Evolutionary conservation across 2,888 invertebrate genomes (phyloP).

Genomic region (Isoperla grammatica): DNA sequence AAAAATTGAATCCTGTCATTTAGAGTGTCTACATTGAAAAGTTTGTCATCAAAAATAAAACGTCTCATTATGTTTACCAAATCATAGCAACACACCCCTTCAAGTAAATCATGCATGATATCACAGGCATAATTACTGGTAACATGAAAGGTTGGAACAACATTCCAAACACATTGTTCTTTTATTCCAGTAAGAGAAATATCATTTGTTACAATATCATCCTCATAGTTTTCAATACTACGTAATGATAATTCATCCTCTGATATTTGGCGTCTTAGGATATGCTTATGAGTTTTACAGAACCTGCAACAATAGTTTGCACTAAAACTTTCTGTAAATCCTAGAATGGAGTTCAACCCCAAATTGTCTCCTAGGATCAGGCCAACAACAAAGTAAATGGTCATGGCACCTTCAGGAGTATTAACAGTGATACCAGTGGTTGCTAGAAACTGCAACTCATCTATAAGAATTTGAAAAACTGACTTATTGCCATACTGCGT

Average conservation of each 20-base stretch:
- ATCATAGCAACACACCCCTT: slow-evolving; percentile 33
- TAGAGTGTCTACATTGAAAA: slow-evolving; percentile 28
- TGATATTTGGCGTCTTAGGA: slow-evolving; percentile 25
- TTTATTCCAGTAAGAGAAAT: slow-evolving; percentile 31
- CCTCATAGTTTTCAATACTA: neutral
- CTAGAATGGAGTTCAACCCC: slow-evolving; percentile 28
- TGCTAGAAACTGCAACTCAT: slow-evolving; percentile 27
- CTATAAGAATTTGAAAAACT: slow-evolving; percentile 27
- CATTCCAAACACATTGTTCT: slow-evolving; percentile 24
- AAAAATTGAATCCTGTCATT: neutral
- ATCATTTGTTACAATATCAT: slow-evolving; percentile 16
- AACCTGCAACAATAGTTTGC: slow-evolving; percentile 29
- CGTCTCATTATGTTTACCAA: slow-evolving; percentile 27
- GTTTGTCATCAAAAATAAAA: slow-evolving; percentile 30
- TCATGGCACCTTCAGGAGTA: slow-evolving; percentile 14
- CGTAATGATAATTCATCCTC: slow-evolving; percentile 23
- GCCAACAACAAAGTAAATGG: slow-evolving; percentile 27
- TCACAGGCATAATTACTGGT: slow-evolving; percentile 31
- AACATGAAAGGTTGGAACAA: slow-evolving; percentile 29
- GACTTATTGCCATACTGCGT: slow-evolving; percentile 20
- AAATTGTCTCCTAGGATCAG: slow-evolving; percentile 31
- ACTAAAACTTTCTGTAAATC: slow-evolving; percentile 28
- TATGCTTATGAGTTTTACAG: slow-evolving; percentile 29
- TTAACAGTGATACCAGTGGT: slow-evolving; percentile 22
- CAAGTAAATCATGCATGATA: slow-evolving; percentile 35